Evolutionary conservation across 2,797 vertebrate species (phyloP), one percentile per base, ranked within the genome.

Genomic region (Scleropages formosus): DNA sequence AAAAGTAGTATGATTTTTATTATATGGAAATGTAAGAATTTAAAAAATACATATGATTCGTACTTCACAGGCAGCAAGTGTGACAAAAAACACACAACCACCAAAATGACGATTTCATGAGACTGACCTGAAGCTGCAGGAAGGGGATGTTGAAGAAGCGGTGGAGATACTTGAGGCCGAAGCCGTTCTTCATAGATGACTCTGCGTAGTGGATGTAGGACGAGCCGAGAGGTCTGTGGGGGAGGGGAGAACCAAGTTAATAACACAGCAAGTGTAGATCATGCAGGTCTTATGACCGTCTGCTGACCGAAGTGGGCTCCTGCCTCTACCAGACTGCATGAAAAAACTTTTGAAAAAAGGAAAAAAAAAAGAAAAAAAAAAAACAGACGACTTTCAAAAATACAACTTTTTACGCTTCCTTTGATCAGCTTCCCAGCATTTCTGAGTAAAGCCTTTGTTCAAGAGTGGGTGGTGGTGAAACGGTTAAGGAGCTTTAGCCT

Each of bases 141-240:
- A 95, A 95, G 0, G 94, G 94, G 76, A 95, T 94, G 72, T 95
- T 95, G 89, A 95, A 94, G 89, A 95, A 95, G 71, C 93, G 93
- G 78, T 95, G 94, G 49, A 95, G 87, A 75, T 94, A 94, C 84
- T 94, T 95, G 59, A 95, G 88, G 74, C 94, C 94, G 47, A 95
- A 95, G 82, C 94, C 93, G 79, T 95, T 95, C 89, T 91, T 95
- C 94, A 95, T 95, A 84, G 94, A 95, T 81, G 93, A 93, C 86
- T 95, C 94, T 12, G 93, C 94, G 0, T 95, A 95, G 66, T 91
- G 93, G 80, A 95, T 92, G 77, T 94, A 94, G 0, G 94, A 95
- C 51, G 93, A 91, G 27, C 94, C 94, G 0, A 90, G 93, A 26
- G 92, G 92, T 79, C 94, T 95, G 84, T 70, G 16, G 16, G 58